Percentiles rank a stretch among this genome's conserved stretches.
Conservation (phyloP, 2,113 vertebrate genomes). For the Sylvia atricapilla region DNA sequence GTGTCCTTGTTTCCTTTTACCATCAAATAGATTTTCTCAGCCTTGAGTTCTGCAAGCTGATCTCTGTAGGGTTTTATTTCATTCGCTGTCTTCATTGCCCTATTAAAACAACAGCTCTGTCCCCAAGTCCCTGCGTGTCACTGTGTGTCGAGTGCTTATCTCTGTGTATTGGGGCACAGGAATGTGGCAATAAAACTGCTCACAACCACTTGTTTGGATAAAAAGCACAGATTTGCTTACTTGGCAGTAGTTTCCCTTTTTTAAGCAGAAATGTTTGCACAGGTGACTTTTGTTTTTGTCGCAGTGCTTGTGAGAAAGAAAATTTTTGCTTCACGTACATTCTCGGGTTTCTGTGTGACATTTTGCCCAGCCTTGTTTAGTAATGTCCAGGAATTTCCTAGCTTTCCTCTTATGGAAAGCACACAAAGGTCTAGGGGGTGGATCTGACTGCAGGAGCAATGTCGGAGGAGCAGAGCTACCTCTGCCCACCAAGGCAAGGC, state of each 20-base stretch:
- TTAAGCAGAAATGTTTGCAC: constrained; percentile 21
- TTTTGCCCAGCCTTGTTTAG: neutral
- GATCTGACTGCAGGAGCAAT: neutral
- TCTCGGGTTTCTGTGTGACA: neutral
- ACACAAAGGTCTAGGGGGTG: neutral
- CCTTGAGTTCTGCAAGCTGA: constrained; percentile 13
- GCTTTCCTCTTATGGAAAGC: neutral
- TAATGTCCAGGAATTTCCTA: neutral
- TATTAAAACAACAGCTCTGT: constrained; percentile 32
- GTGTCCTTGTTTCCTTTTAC: constrained; percentile 42
- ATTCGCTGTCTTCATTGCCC: constrained; percentile 38
- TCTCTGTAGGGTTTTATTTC: constrained; percentile 60
- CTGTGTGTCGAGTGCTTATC: constrained; percentile 42
- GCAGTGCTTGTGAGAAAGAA: neutral
- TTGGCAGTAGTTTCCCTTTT: constrained; percentile 14
- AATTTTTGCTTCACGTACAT: neutral
- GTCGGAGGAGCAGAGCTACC: neutral
- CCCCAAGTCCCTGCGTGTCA: neutral
- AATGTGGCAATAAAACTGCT: constrained; percentile 38
- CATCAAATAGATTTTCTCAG: constrained; percentile 19
- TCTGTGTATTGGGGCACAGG: neutral
- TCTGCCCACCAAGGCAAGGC: neutral
- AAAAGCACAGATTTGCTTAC: constrained; percentile 37
- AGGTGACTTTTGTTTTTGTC: constrained; percentile 3
- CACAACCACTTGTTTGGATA: constrained; percentile 38